Conservation (phyloP, 2,113 vertebrate genomes). For the Boulengeromyrus knoepffleri region DNA sequence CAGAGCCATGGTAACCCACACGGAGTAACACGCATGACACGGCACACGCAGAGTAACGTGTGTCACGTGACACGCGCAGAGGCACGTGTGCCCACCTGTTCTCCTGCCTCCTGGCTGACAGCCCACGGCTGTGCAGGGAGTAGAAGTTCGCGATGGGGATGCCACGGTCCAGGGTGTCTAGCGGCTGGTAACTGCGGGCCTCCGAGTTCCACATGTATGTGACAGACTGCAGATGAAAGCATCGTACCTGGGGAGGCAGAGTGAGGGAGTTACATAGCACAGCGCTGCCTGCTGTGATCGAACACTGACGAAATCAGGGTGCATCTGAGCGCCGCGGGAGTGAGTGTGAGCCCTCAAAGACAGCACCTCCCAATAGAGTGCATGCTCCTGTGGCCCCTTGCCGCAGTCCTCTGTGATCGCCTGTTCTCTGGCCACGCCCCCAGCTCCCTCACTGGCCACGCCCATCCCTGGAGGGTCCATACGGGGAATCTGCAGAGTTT, state of each 20-base stretch:
- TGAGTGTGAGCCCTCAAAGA: not conserved
- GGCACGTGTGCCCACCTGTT: conserved; percentile 21
- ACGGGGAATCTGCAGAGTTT: not conserved
- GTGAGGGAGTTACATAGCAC: not conserved
- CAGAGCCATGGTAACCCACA: not conserved
- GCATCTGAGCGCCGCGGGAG: not conserved
- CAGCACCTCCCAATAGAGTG: not conserved
- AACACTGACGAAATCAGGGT: not conserved
- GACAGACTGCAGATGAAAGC: conserved; percentile 27
- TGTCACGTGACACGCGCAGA: not conserved
- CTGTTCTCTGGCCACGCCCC: not conserved
- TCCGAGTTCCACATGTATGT: conserved; percentile 30
- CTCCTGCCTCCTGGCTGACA: conserved; percentile 19
- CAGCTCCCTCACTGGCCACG: too few relatives aligned
- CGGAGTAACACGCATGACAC: not conserved
- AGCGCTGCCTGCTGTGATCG: not conserved
- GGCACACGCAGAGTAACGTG: not conserved
- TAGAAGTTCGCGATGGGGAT: conserved; percentile 15
- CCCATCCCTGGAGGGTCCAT: not conserved
- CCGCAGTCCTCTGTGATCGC: not conserved
- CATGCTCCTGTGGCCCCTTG: not conserved
- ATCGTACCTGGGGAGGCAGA: conserved; percentile 20
- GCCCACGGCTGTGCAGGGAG: conserved; percentile 5
- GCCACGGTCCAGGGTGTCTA: conserved; percentile 23
- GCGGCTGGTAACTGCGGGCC: conserved; percentile 21